Percentiles rank a stretch among this genome's conserved stretches.
These are phyloP conservation scores for Synaphobranchus kaupii DNA, from an alignment of 2,797 vertebrate genomes.

Conservation along the genomic window DNA sequence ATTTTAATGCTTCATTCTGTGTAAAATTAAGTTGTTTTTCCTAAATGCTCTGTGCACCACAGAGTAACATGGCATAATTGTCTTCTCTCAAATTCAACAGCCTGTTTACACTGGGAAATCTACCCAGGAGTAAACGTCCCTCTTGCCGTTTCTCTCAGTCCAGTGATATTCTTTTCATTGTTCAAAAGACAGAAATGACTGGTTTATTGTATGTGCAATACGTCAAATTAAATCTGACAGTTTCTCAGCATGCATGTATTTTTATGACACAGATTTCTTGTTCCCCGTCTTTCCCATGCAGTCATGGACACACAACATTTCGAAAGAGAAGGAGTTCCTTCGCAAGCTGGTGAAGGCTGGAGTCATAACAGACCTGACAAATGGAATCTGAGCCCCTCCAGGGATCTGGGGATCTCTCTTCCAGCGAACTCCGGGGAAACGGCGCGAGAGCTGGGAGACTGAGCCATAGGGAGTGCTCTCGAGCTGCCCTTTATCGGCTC, in stretches of 20 bases:
- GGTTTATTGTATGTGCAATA: background rate
- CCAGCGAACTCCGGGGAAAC: conserved; percentile 51
- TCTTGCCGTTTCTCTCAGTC: background rate
- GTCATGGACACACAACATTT: conserved; percentile 97
- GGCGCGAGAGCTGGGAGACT: conserved; percentile 42
- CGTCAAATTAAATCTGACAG: background rate
- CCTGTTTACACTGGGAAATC: conserved; percentile 39
- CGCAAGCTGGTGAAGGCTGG: conserved; percentile 89
- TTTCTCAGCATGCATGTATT: background rate
- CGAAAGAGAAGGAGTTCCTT: conserved; percentile 92
- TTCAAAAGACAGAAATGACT: conserved; percentile 5
- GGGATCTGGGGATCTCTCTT: conserved; percentile 58
- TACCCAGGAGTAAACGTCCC: conserved; percentile 9
- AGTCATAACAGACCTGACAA: conserved; percentile 89
- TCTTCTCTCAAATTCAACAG: conserved; percentile 2
- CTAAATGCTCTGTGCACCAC: background rate
- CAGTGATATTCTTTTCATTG: background rate
- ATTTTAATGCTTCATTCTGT: background rate
- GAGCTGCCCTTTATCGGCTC: background rate
- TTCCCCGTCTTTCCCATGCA: conserved; percentile 51
- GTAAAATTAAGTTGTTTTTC: background rate
- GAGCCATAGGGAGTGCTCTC: conserved; percentile 33
- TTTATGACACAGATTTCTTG: background rate
- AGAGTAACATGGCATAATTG: background rate
- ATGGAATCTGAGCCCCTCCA: conserved; percentile 79